Conservation (phyloP, 2,797 vertebrate species). For the Falco cherrug region DNA sequence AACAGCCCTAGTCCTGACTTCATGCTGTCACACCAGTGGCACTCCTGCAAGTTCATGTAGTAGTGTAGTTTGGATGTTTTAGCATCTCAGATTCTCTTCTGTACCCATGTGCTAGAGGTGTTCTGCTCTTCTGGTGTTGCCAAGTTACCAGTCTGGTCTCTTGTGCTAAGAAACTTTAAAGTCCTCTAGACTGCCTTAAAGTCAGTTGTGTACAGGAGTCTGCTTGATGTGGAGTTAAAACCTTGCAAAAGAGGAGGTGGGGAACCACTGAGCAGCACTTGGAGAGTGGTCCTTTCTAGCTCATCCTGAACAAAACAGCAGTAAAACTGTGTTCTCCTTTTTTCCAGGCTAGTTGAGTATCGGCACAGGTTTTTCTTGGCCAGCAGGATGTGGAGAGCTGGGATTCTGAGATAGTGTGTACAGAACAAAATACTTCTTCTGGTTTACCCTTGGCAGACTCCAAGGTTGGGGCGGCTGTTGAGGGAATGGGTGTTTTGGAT, state of each 20-base stretch:
- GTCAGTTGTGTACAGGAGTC: background rate
- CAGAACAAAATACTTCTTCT: background rate
- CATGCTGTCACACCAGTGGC: background rate
- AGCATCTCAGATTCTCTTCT: background rate
- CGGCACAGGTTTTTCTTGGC: background rate
- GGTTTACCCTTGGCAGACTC: background rate
- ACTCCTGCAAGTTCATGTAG: background rate
- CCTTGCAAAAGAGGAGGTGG: background rate
- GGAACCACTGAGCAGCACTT: background rate
- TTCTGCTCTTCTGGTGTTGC: background rate
- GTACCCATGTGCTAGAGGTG: background rate
- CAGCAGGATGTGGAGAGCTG: fast-evolving
- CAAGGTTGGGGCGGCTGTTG: background rate
- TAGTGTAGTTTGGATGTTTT: background rate
- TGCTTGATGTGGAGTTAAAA: background rate
- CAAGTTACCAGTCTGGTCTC: background rate
- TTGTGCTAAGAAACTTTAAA: background rate
- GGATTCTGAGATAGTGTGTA: background rate
- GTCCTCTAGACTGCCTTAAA: background rate
- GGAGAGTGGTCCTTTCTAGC: background rate
- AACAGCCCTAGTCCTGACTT: background rate
- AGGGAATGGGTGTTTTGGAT: background rate
- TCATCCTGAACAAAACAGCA: background rate
- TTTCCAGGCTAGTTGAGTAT: background rate
- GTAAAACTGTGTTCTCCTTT: background rate